These are phyloP conservation scores for Furnarius figulus DNA, from an alignment of 2,113 vertebrate genomes.

Conservation along the genomic window DNA sequence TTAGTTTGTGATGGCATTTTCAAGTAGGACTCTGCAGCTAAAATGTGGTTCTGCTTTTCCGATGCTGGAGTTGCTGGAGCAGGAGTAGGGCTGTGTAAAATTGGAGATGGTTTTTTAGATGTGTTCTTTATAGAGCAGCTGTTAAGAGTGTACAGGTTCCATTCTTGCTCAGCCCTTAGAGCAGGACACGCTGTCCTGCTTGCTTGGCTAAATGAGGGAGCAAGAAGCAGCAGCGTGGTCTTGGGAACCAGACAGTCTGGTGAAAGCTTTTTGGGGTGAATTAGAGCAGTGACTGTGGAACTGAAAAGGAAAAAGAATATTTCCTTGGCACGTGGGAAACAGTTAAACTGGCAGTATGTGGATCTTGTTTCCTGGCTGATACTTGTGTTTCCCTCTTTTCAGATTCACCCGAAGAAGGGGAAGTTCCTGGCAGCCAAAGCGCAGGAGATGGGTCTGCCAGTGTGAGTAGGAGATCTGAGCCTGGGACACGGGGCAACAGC, in stretches of 20 bases:
- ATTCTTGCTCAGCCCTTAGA: not conserved
- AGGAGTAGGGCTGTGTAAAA: not conserved
- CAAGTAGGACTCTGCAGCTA: not conserved
- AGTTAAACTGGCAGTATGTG: accelerated
- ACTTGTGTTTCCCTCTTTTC: not conserved
- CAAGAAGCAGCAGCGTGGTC: not conserved
- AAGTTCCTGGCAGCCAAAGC: constrained; percentile 88
- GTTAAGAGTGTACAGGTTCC: not conserved
- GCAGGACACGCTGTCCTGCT: not conserved
- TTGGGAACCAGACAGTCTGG: not conserved
- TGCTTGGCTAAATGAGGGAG: not conserved
- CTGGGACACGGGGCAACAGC: not conserved
- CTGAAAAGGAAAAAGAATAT: not conserved
- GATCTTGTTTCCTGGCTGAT: not conserved
- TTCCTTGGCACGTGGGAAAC: not conserved
- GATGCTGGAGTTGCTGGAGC: not conserved
- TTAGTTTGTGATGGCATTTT: not conserved
- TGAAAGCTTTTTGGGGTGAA: not conserved
- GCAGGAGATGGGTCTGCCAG: constrained; percentile 86
- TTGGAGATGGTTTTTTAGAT: not conserved
- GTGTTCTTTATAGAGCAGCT: not conserved
- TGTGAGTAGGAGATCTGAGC: constrained; percentile 79
- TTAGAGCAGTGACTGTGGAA: not conserved
- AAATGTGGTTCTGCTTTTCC: not conserved
- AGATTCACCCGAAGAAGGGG: constrained; percentile 86